phyloP scores from a whole-genome alignment of 2,888 invertebrate genomes.

The Ennomos quercinarius region DNA sequence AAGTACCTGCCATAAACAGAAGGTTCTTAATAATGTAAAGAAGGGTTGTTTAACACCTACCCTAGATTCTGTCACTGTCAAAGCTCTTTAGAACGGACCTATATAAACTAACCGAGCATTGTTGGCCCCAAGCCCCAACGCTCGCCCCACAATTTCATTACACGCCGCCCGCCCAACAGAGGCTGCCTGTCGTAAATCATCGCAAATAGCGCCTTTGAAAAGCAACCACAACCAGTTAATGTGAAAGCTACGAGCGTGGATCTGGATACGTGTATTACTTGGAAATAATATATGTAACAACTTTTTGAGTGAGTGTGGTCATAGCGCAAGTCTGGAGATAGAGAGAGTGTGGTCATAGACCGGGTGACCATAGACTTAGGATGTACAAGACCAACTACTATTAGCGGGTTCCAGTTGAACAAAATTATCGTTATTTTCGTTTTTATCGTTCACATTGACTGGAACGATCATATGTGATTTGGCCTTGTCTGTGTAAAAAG shows the following conservation, averaged over 20 bases:
- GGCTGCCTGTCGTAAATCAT: conserved; percentile 48
- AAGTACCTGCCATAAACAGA: background rate
- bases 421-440: too few species aligned
- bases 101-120: conserved; percentile 20
- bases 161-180: conserved; percentile 12
- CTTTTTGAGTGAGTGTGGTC: background rate
- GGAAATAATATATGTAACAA: background rate
- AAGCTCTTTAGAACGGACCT: conserved; percentile 6
- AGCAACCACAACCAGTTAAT: conserved; percentile 35
- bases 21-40: background rate
- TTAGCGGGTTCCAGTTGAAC: too few species aligned
- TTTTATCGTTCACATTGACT: too few species aligned
- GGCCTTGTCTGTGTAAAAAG: too few species aligned
- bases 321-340: too few species aligned
- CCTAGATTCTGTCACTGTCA: background rate
- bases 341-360: too few species aligned
- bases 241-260: conserved; percentile 25
- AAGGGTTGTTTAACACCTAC: background rate
- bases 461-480: too few species aligned
- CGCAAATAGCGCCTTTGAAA: conserved; percentile 41
- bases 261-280: conserved; percentile 5
- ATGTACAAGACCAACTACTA: too few species aligned
- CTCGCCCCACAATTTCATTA: conserved; percentile 48
- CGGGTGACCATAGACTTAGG: too few species aligned
- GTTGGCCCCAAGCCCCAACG: conserved; percentile 35